phyloP scores from a whole-genome alignment of 2,797 vertebrate genomes.

The Ceyx erithaca region DNA sequence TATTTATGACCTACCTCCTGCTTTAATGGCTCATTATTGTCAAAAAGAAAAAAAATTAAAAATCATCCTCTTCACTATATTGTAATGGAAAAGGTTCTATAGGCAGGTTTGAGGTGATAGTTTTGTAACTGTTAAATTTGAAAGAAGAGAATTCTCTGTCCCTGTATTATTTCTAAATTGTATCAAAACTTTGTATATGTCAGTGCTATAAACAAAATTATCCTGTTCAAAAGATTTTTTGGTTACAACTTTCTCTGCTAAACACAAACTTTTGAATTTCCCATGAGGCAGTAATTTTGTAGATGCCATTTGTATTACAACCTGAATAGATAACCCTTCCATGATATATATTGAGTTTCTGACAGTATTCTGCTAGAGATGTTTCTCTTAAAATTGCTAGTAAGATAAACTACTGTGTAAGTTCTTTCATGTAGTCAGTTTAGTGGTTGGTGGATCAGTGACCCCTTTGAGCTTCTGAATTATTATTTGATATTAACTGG shows the following conservation, averaged over 20 bases:
- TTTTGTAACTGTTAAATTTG: not conserved
- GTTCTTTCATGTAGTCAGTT: not conserved
- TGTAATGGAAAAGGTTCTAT: not conserved
- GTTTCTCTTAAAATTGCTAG: not conserved
- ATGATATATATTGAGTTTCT: not conserved
- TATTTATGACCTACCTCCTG: constrained; percentile 35
- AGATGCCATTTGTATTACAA: not conserved
- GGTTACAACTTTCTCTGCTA: not conserved
- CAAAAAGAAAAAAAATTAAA: not conserved
- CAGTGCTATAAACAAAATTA: not conserved
- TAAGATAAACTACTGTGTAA: not conserved
- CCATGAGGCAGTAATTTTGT: not conserved
- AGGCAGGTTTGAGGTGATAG: not conserved
- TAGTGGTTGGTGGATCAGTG: not conserved
- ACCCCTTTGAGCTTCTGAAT: not conserved
- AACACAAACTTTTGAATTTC: not conserved
- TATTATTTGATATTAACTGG: not conserved
- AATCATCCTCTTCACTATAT: not conserved
- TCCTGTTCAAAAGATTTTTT: not conserved
- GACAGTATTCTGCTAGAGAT: not conserved
- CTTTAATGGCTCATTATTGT: constrained; percentile 28
- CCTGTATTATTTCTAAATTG: not conserved
- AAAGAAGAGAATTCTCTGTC: not conserved
- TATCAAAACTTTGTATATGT: not conserved
- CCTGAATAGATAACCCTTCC: not conserved